Base-by-base conservation (phyloP, 2,113 vertebrate species). In the Callopanchax toddi region DNA sequence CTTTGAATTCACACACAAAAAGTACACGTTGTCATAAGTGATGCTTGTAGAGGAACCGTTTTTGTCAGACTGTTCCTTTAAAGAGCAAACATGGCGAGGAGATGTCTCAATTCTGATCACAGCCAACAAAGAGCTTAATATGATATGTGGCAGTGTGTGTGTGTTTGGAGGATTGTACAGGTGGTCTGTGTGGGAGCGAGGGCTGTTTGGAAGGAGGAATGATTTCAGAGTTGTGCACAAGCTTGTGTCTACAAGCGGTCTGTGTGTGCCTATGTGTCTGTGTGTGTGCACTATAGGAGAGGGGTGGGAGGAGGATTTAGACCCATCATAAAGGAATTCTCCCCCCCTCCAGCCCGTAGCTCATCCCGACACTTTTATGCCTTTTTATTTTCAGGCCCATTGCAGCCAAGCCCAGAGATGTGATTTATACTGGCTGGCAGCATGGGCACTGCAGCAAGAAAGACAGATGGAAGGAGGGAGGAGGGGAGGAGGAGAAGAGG, bases 331-430 rank as follows among this genome's bases (percentile, higher is more conserved):
- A 91, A 91, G 86, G 88, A 91, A 89, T 89, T 86, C 88, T 82
- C 78, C 82, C 87, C 86, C 85, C 81, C 84, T 84, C 83, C 74
- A 83, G 86, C 84, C 87, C 68, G 88, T 91, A 91, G 85, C 89
- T 91, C 89, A 91, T 91, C 84, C 81, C 78, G 89, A 91, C 89
- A 91, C 83, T 87, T 91, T 91, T 91, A 91, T 89, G 84, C 87
- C 86, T 89, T 91, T 91, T 91, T 91, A 91, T 90, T 91, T 90
- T 90, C 87, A 90, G 87, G 88, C 87, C 89, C 88, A 90, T 86
- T 89, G 88, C 89, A 89, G 86, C 86, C 82, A 81, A 88, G 80
- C 85, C 84, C 74, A 69, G 87, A 89, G 87, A 87, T 87, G 87
- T 91, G 89, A 89, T 91, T 91, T 91, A 91, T 89, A 82, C 83